These are phyloP conservation scores for Oceanites oceanicus DNA, from an alignment of 2,113 vertebrate species.

Conservation along the genomic window DNA sequence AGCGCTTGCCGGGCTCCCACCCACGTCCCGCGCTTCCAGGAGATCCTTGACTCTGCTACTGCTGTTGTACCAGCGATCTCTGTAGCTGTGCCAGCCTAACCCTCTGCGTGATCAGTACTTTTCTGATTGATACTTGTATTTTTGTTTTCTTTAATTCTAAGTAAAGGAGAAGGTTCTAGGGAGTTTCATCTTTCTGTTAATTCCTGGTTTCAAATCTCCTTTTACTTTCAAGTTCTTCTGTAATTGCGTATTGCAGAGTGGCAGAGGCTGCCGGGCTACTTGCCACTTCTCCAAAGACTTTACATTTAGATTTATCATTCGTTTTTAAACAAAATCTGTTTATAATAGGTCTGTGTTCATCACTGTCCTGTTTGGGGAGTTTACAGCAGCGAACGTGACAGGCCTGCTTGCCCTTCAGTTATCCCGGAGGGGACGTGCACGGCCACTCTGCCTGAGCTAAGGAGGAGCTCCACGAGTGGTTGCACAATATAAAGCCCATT, in stretches of 20 bases:
- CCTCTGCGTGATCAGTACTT: neutral
- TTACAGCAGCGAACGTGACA: neutral
- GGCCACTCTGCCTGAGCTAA: neutral
- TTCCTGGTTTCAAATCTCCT: slow-evolving; percentile 13
- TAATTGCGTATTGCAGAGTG: neutral
- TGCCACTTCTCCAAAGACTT: neutral
- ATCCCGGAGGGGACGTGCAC: neutral
- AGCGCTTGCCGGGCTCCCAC: neutral
- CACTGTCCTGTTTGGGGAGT: neutral
- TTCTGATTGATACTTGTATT: neutral
- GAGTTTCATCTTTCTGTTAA: neutral
- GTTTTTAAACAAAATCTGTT: neutral
- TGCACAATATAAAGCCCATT: neutral
- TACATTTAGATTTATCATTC: neutral
- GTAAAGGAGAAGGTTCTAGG: neutral
- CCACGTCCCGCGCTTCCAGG: neutral
- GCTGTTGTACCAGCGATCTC: neutral
- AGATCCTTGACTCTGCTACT: neutral
- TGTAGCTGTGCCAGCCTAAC: neutral
- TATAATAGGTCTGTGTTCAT: neutral
- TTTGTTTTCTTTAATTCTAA: neutral
- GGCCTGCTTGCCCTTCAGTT: neutral
- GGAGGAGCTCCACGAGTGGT: neutral
- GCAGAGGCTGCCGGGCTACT: neutral
- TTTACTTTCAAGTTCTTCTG: slow-evolving; percentile 39